phyloP scores from a whole-genome alignment of 2,797 vertebrate species.

The Sebastes itinus region DNA sequence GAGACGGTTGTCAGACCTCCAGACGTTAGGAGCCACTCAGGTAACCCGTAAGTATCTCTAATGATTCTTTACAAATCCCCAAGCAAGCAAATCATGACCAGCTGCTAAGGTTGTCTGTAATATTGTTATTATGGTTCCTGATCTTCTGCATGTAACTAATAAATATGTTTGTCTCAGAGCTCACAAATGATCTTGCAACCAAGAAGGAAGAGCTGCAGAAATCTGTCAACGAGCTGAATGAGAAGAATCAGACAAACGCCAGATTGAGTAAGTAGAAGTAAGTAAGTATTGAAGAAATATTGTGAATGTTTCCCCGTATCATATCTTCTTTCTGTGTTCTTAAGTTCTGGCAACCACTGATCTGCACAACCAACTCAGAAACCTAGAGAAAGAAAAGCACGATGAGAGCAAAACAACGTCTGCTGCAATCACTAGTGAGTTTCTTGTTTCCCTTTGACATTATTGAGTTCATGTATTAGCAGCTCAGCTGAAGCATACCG shows the following conservation, averaged over 20 bases:
- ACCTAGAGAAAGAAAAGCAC: not conserved
- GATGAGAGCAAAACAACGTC: not conserved
- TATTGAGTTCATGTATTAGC: not conserved
- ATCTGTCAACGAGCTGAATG: constrained; percentile 6
- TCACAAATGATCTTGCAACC: not conserved
- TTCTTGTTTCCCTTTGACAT: not conserved
- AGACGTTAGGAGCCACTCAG: rapidly evolving
- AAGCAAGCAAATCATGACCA: not conserved
- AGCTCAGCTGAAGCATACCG: not conserved
- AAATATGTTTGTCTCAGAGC: constrained; percentile 22
- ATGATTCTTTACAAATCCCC: not conserved
- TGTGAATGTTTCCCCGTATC: not conserved
- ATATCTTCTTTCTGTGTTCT: not conserved
- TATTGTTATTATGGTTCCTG: not conserved
- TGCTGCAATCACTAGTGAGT: constrained; percentile 27
- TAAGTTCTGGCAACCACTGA: constrained; percentile 37
- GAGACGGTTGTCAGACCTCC: not conserved
- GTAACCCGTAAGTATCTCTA: constrained; percentile 21
- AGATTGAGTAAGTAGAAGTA: constrained; percentile 33
- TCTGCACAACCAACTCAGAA: constrained; percentile 37
- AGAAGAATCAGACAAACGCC: constrained; percentile 7
- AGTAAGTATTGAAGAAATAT: not conserved
- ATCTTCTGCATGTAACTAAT: not conserved
- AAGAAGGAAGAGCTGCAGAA: constrained; percentile 14
- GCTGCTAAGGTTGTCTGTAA: not conserved